Base-by-base conservation (phyloP, 2,113 vertebrate species). In the Emydocephalus ijimae region DNA sequence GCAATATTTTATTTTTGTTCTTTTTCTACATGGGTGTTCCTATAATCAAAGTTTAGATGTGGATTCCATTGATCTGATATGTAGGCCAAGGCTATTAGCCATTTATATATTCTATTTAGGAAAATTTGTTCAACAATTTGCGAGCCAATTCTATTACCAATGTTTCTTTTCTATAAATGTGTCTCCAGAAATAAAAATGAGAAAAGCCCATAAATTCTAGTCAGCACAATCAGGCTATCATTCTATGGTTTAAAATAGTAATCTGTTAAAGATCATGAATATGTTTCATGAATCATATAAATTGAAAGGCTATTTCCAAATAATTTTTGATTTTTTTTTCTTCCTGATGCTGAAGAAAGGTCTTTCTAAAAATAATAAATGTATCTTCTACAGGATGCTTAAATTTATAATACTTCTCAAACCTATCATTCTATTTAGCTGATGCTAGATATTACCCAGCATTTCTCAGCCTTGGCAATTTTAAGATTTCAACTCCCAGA, bases 221-320 rank as follows among this genome's bases (percentile, higher is more conserved):
- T 21, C 39, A 5, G 94, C 86, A 10, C 2, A 45, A 24, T 89
- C 39, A 81, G 88, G 87, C 57, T 18, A 23, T 59, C 18, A 5
- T 26, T 89, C 85, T 92, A 0, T 0, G 85, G 74, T 59, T 95
- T 91, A 89, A 90, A 14, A 12, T 64, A 10, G 4, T 74, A 90
- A 85, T 94, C 92, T 95, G 88, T 91, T 94, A 93, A 93, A 93
- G 86, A 95, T 87, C 45, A 85, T 34, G 12, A 24, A 92, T 15
- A 52, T 87, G 48, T 93, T 69, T 90, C 6, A n/a, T n/a, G n/a
- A n/a, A n/a, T n/a, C n/a, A n/a, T n/a, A n/a, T 39, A 59, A 29
- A 69, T 18, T 89, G 0, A 57, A 88, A 89, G 18, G 4, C 85
- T 89, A 92, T 95, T 96, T 95, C 59, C 7, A 91, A 74, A 5